Evolutionary conservation across 92 coral and sea anemone species (phyloP).

Genomic region (Heteractis magnifica): DNA sequence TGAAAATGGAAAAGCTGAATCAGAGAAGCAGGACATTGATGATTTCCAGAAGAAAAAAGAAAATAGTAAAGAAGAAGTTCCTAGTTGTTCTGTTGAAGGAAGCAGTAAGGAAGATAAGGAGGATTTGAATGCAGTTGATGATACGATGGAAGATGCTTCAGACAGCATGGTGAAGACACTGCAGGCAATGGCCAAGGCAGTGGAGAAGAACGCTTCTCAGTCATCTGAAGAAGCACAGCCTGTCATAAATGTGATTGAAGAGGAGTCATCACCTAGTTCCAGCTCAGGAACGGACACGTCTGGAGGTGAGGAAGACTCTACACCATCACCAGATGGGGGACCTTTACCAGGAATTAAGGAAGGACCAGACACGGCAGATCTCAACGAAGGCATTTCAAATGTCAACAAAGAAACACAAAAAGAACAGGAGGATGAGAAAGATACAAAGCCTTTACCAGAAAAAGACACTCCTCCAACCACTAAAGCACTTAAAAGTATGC

Average conservation of each 20-base stretch:
- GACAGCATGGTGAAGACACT: constrained; percentile 42
- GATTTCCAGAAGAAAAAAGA: not conserved
- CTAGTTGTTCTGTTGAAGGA: not conserved
- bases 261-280: constrained; percentile 18
- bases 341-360: not conserved
- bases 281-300: constrained; percentile 37
- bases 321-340: constrained; percentile 14
- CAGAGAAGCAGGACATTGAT: not conserved
- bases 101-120: not conserved
- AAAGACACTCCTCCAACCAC: not conserved
- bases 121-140: not conserved
- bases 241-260: constrained; percentile 14
- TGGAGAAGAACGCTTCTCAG: constrained; percentile 36
- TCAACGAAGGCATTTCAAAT: not conserved
- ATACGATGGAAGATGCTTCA: constrained; percentile 25
- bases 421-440: not conserved
- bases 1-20: not conserved
- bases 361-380: not conserved
- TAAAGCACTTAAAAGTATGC: constrained; percentile 10
- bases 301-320: constrained; percentile 22
- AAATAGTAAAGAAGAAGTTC: not conserved
- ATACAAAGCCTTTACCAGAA: not conserved
- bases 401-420: not conserved
- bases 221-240: constrained; percentile 16
- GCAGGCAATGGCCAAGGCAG: constrained; percentile 50